These are phyloP conservation scores for Fopius arisanus DNA, from an alignment of 1,140 invertebrate species.

Conservation along the genomic window DNA sequence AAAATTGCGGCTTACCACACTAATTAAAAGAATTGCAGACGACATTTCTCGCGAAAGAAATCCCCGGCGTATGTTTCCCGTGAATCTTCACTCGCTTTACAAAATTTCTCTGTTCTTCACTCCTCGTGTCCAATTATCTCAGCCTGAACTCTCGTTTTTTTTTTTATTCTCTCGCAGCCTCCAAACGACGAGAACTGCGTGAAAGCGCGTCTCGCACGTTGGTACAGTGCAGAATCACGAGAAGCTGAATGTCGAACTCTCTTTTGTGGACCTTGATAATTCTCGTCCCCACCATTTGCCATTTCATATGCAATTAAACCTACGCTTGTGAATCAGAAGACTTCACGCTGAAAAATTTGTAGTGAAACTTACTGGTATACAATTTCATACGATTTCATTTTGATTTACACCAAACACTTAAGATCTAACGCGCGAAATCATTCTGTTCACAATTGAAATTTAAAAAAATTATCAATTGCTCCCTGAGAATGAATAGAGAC, in stretches of 20 bases:
- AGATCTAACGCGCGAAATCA: too few relatives aligned
- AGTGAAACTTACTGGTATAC: too few relatives aligned
- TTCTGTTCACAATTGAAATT: too few relatives aligned
- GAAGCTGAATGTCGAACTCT: background rate
- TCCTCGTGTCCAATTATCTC: background rate
- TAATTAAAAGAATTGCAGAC: background rate
- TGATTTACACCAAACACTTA: too few relatives aligned
- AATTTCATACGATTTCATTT: too few relatives aligned
- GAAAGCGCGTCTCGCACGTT: conserved; percentile 8
- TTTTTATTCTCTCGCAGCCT: background rate
- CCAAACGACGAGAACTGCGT: background rate
- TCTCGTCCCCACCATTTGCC: background rate
- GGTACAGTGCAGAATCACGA: background rate
- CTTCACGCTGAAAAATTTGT: too few relatives aligned
- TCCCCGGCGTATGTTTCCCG: background rate
- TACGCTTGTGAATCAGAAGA: background rate
- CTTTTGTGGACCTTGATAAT: background rate
- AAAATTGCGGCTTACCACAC: background rate
- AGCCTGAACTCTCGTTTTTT: background rate
- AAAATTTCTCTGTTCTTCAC: background rate
- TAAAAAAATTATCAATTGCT: too few relatives aligned
- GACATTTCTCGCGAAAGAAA: background rate
- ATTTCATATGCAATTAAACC: background rate
- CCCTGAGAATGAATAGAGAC: too few relatives aligned
- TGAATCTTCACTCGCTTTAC: background rate